Conservation (phyloP, 2,797 vertebrate genomes). For the Micropoecilia bifurca region DNA sequence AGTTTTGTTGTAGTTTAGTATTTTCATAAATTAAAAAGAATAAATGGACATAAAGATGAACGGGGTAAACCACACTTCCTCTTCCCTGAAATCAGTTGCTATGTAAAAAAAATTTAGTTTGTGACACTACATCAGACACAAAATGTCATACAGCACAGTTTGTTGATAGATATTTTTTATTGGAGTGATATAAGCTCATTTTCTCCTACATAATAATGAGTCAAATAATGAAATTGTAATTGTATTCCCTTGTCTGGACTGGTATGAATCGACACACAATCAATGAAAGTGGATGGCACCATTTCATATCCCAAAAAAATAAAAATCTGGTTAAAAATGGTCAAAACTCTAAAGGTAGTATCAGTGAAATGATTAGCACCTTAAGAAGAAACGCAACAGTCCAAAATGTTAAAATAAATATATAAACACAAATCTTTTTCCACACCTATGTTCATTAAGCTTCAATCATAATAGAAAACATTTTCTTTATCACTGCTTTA, state of each 20-base stretch:
- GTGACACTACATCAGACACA: neutral
- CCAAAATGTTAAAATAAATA: neutral
- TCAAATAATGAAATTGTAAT: neutral
- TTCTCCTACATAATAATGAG: neutral
- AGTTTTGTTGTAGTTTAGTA: neutral
- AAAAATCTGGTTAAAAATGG: neutral
- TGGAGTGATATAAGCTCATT: neutral
- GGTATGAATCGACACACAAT: neutral
- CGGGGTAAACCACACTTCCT: too few relatives aligned
- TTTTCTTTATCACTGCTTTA: neutral
- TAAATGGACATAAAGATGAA: neutral
- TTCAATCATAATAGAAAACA: neutral
- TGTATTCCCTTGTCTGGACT: neutral
- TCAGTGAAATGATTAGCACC: neutral
- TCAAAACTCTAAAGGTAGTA: neutral
- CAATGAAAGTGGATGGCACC: neutral
- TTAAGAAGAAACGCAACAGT: neutral
- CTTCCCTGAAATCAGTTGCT: neutral
- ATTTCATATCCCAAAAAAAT: neutral
- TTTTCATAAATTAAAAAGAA: neutral
- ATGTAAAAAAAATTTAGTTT: neutral
- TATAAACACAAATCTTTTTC: neutral
- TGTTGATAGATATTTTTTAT: neutral
- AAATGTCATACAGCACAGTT: neutral
- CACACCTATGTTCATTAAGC: neutral